A percentile compares a stretch with the other conserved stretches of the same genome.
These are phyloP conservation scores for Rhodeus uyekii DNA, from an alignment of 2,797 vertebrate species.

Conservation along the genomic window DNA sequence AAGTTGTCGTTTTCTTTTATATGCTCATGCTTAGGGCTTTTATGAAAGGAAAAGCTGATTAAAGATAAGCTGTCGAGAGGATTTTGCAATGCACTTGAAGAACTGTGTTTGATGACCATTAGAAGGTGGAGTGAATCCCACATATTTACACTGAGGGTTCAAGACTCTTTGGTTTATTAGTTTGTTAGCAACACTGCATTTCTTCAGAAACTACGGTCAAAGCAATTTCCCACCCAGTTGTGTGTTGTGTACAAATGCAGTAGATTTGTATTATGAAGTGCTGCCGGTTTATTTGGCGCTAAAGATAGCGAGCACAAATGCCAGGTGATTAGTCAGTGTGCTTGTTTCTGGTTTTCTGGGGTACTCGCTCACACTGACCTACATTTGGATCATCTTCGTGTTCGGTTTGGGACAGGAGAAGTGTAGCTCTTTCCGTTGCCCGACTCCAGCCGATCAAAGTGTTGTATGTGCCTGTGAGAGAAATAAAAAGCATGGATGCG, in stretches of 20 bases:
- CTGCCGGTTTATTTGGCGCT: constrained; percentile 21
- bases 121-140: neutral
- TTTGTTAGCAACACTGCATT: too few relatives aligned
- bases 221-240: neutral
- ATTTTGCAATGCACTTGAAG: neutral
- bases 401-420: constrained; percentile 48
- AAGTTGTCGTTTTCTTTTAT: neutral
- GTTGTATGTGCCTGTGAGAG: constrained; percentile 51
- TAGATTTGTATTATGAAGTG: neutral
- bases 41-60: neutral
- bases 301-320: constrained; percentile 50
- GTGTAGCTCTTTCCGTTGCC: constrained; percentile 39
- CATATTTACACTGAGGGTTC: too few relatives aligned
- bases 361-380: constrained; percentile 68
- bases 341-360: constrained; percentile 54
- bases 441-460: constrained; percentile 44
- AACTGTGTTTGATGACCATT: neutral
- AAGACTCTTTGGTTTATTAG: neutral
- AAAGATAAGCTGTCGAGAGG: neutral
- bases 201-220: too few relatives aligned
- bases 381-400: constrained; percentile 62
- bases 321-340: constrained; percentile 60
- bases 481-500: neutral
- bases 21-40: neutral
- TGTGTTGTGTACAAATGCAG: neutral